Percentiles rank a stretch among this genome's conserved stretches.
phyloP scores from a whole-genome alignment of 2,797 vertebrate species.

The Falco rusticolus region DNA sequence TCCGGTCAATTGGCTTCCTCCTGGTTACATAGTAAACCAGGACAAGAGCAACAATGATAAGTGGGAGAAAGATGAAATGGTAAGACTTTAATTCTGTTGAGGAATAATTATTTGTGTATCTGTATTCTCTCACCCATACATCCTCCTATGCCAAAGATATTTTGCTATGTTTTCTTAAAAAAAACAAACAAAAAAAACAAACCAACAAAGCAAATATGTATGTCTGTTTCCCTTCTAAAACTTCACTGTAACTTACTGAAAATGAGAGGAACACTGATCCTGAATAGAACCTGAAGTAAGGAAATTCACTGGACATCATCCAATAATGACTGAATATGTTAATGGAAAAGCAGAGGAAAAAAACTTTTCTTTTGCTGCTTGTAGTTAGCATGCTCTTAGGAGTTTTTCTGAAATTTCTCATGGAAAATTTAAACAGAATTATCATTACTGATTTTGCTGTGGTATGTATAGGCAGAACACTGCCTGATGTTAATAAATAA shows the following conservation, averaged over 20 bases:
- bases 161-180: neutral
- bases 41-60: slow-evolving; percentile 91
- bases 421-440: neutral
- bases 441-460: neutral
- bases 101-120: neutral
- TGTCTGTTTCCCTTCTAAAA: neutral
- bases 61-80: slow-evolving; percentile 90
- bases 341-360: neutral
- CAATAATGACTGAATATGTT: neutral
- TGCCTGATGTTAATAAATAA: neutral
- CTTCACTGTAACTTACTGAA: neutral
- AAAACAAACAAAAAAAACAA: neutral
- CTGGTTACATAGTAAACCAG: slow-evolving; percentile 97
- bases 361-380: neutral
- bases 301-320: neutral
- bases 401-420: neutral
- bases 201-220: neutral
- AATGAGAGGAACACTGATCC: neutral
- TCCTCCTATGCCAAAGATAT: neutral
- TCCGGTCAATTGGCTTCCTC: slow-evolving; percentile 98
- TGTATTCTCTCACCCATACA: neutral
- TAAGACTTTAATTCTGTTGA: slow-evolving; percentile 64
- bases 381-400: neutral
- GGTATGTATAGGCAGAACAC: neutral
- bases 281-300: neutral